A percentile compares a stretch with the other conserved stretches of the same genome.
Evolutionary conservation across 92 coral and sea anemone genomes (phyloP).

Genomic region (Galaxea fascicularis): DNA sequence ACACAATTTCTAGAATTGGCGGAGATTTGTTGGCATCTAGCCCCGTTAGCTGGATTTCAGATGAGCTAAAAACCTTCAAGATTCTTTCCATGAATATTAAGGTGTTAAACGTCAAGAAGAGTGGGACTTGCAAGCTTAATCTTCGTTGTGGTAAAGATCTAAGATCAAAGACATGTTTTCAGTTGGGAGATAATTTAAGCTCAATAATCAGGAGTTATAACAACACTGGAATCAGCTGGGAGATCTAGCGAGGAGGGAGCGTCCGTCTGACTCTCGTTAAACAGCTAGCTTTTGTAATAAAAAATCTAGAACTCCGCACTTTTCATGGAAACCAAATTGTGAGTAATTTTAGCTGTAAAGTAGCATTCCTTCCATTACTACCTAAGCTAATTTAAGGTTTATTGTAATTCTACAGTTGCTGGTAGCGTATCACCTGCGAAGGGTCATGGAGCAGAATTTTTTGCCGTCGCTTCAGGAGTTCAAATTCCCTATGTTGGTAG

Average conservation of each 20-base stretch:
- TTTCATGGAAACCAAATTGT: no score
- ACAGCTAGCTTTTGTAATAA: no score
- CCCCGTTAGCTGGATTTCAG: no score
- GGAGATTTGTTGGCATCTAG: no score
- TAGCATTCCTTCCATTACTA: no score
- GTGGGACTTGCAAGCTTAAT: not conserved
- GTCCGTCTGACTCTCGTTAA: no score
- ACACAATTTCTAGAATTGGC: no score
- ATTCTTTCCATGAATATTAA: not conserved
- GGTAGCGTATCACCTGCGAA: constrained; percentile 77
- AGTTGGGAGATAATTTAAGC: not conserved
- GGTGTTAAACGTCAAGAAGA: not conserved
- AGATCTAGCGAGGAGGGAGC: not conserved
- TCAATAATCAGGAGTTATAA: not conserved
- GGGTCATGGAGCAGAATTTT: constrained; percentile 91
- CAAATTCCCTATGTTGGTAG: constrained; percentile 96
- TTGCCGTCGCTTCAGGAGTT: constrained; percentile 93
- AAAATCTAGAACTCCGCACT: no score
- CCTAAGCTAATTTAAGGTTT: not conserved
- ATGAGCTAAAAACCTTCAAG: not conserved
- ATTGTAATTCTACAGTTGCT: constrained; percentile 47
- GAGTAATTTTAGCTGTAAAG: no score
- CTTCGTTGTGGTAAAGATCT: not conserved
- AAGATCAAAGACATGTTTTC: not conserved
- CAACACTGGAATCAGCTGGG: not conserved